phyloP scores from a whole-genome alignment of 2,888 invertebrate genomes.

The Calephelis perditalis region DNA sequence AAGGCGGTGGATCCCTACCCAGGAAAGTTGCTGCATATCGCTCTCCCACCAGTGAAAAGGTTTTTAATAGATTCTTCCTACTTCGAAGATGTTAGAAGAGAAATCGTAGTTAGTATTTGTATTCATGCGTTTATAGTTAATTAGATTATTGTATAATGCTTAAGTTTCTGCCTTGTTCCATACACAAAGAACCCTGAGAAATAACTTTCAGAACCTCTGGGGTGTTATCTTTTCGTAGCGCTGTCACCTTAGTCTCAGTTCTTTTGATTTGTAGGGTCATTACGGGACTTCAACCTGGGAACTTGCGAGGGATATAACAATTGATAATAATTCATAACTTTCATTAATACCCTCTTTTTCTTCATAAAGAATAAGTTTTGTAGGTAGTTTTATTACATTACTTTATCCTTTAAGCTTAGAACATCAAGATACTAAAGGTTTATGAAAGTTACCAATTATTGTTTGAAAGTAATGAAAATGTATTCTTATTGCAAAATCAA shows the following conservation, averaged over 20 bases:
- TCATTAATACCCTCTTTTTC: conserved; percentile 15
- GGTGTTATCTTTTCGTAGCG: conserved; percentile 48
- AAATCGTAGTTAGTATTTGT: too few species aligned
- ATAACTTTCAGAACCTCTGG: conserved; percentile 46
- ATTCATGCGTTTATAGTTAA: too few species aligned
- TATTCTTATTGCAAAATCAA: too few species aligned
- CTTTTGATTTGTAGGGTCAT: conserved; percentile 43
- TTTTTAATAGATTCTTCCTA: too few species aligned
- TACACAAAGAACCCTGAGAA: conserved; percentile 40
- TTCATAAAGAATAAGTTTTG: conserved; percentile 3
- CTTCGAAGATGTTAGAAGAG: too few species aligned
- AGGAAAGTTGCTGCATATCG: too few species aligned
- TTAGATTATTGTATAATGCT: too few species aligned
- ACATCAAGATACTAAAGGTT: neutral
- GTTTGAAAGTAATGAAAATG: too few species aligned
- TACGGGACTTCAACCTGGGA: conserved; percentile 12
- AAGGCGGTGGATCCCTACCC: too few species aligned
- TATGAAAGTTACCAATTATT: too few species aligned
- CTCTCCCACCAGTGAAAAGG: too few species aligned
- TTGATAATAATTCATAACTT: conserved; percentile 28
- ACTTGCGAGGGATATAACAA: conserved; percentile 25
- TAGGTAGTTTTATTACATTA: neutral
- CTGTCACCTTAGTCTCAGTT: conserved; percentile 41
- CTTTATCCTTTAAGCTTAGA: conserved; percentile 1
- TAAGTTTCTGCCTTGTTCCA: conserved; percentile 29